Conservation (phyloP, 2,888 invertebrate species). For the Lydus trimaculatus region DNA sequence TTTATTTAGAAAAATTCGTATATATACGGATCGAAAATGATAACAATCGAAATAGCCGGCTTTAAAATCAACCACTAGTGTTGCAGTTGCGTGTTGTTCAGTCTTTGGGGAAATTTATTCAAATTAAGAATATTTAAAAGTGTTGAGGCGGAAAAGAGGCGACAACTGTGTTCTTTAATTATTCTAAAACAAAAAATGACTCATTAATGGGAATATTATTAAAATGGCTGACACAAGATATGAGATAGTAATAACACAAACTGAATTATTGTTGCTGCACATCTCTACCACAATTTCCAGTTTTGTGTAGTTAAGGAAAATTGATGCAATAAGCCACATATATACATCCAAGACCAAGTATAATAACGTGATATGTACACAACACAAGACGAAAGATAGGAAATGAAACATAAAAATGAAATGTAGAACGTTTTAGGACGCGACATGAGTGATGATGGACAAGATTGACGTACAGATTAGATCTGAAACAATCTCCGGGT, state of each 20-base stretch:
- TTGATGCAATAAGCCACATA: not conserved
- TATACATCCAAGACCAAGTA: not conserved
- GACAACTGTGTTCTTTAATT: not conserved
- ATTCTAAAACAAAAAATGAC: not conserved
- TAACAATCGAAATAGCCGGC: not conserved
- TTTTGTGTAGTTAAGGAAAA: not conserved
- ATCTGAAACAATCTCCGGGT: slow-evolving; percentile 1
- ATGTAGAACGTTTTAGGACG: slow-evolving; percentile 11
- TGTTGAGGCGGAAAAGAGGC: not conserved
- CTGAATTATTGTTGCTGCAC: not conserved
- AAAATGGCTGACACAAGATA: too few relatives aligned
- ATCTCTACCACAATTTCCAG: not conserved
- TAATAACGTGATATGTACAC: slow-evolving; percentile 9
- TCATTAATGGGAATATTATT: not conserved
- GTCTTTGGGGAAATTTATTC: slow-evolving; percentile 16
- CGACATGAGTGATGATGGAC: slow-evolving; percentile 13
- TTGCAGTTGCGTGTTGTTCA: slow-evolving; percentile 17
- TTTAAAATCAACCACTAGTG: not conserved
- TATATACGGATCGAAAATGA: not conserved
- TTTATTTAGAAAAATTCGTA: not conserved
- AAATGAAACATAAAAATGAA: slow-evolving; percentile 15
- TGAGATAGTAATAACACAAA: not conserved
- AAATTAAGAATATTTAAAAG: slow-evolving; percentile 20
- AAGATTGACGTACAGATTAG: slow-evolving; percentile 7
- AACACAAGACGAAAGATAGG: slow-evolving; percentile 15